Evolutionary conservation across 1,140 invertebrate species (phyloP), one percentile per base, ranked within the genome.

Genomic region (Drosophila equinoxialis): DNA sequence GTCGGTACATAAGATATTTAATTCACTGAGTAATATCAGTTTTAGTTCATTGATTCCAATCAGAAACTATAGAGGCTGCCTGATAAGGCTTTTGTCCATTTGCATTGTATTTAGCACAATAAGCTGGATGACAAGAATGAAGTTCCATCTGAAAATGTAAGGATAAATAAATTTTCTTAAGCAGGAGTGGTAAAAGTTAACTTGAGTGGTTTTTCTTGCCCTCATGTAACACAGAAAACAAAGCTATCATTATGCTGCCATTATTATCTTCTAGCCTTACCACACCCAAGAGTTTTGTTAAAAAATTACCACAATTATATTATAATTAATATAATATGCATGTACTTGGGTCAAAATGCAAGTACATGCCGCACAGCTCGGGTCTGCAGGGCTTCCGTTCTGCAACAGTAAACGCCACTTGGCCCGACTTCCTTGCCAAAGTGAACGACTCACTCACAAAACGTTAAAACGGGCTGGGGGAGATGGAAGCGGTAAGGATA

Each of bases 261-360:
- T 51, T 51, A 51, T 51, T 10, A 51, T 51, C 45, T 48, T 23
- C 17, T 20, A 20, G 14, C 14, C 45, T 48, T 23, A 23, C 45
- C 45, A 10, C 6, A 51, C 8, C 17, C 45, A 48, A 11, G 14
- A 2, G n/a, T 8, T 48, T 48, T 17, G 7, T 14, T 14, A 48
- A 51, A 51, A 23, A 51, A 51, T 51, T 51, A 51, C 17, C 17
- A 51, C 45, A 51, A 51, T 51, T 51, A 51, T 51, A 23, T 20
- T 51, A 20, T 51, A 51, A 51, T 23, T 51, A 51, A 51, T 23
- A 51, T 51, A 51, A 51, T 51, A 51, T 51, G 45, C 17, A 17
- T 8, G 17, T 51, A 51, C 45, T 39, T 39, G 37, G 10, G 37
- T 39, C 10, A 1, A 13, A 39, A 39, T 23, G 45, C 20, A 48